These are phyloP conservation scores for Dolichotis patagonum DNA, from an alignment of 2,113 vertebrate species.

Conservation along the genomic window DNA sequence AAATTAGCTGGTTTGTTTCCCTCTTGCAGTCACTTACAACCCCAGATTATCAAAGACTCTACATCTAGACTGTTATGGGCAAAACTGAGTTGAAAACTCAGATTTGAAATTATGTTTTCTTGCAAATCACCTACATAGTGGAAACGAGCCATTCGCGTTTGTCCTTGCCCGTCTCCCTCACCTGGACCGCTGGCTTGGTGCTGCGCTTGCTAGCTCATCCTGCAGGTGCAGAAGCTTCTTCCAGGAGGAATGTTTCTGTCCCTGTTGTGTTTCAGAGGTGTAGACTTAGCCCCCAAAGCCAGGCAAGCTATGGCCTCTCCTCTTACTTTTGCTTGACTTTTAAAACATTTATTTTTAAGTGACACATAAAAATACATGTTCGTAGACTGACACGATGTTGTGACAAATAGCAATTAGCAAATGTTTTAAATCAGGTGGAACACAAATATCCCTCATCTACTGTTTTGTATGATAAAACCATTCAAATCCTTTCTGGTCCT, in stretches of 20 bases:
- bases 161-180: accelerated
- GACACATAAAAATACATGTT: neutral
- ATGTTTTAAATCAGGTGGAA: neutral
- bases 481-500: neutral
- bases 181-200: neutral
- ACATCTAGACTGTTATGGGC: neutral
- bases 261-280: neutral
- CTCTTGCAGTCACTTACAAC: neutral
- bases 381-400: neutral
- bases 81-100: conserved; percentile 48
- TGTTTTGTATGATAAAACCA: neutral
- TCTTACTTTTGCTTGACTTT: neutral
- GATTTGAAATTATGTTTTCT: neutral
- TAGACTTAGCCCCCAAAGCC: neutral
- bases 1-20: neutral
- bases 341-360: neutral
- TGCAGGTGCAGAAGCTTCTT: too few relatives aligned
- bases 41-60: neutral
- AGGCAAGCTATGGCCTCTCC: neutral
- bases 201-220: neutral
- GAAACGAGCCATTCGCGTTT: neutral
- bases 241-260: neutral
- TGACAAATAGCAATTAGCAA: too few relatives aligned
- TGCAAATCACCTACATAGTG: neutral
- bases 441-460: neutral